Conservation (phyloP, 2,888 invertebrate genomes). For the Ectropis crepuscularia region DNA sequence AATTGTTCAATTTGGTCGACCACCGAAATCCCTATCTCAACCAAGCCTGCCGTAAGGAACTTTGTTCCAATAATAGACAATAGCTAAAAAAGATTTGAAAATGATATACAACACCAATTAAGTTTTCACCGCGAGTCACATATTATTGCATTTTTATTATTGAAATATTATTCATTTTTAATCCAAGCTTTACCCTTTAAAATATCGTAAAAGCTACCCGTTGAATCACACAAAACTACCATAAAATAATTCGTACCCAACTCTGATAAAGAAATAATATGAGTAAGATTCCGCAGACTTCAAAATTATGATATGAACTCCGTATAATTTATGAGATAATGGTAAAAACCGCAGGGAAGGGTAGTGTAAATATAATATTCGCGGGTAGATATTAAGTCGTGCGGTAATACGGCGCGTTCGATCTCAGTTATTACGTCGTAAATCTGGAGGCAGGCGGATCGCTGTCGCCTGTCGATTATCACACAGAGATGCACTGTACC, state of each 20-base stretch:
- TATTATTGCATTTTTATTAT: too few relatives aligned
- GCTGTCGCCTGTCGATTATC: conserved; percentile 76
- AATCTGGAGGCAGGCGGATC: conserved; percentile 64
- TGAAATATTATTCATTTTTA: too few relatives aligned
- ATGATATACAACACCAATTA: too few relatives aligned
- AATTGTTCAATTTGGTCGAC: too few relatives aligned
- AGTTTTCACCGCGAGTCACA: too few relatives aligned
- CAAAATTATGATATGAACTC: conserved; percentile 25
- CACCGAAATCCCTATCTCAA: too few relatives aligned
- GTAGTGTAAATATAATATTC: conserved; percentile 38
- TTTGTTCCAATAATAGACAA: too few relatives aligned
- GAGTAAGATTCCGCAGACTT: conserved; percentile 12
- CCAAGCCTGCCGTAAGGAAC: too few relatives aligned
- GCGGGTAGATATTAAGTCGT: conserved; percentile 42
- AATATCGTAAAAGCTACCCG: too few relatives aligned
- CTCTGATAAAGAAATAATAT: conserved; percentile 14
- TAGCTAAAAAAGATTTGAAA: too few relatives aligned
- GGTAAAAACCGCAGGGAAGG: conserved; percentile 35
- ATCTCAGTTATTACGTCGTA: conserved; percentile 69
- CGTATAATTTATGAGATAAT: conserved; percentile 35
- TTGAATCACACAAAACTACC: background rate
- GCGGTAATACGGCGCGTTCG: conserved; percentile 51
- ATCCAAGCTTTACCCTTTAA: too few relatives aligned
- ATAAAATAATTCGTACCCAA: background rate
- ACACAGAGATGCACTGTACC: conserved; percentile 35